Evolutionary conservation across 2,113 vertebrate genomes (phyloP).

Genomic region (Chunga burmeisteri): DNA sequence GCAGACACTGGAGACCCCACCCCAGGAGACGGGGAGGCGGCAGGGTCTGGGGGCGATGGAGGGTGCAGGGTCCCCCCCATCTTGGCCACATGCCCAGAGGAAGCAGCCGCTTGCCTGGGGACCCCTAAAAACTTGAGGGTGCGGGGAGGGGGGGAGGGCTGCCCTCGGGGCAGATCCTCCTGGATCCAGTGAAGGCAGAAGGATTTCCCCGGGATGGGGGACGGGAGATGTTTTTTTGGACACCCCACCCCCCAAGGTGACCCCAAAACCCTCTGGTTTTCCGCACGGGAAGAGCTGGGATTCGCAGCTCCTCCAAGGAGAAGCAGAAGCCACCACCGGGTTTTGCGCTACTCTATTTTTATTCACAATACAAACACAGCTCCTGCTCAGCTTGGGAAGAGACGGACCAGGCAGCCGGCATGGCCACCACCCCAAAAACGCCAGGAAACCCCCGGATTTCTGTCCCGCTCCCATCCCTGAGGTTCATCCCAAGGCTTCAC

Average conservation of each 20-base stretch:
- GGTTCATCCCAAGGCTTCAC: not conserved
- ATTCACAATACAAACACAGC: slow-evolving; percentile 25
- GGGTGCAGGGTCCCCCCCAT: no score
- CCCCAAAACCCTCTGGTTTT: not conserved
- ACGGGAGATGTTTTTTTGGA: no score
- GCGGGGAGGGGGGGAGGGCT: no score
- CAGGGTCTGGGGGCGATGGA: no score
- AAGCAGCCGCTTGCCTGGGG: not conserved
- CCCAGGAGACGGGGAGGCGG: no score
- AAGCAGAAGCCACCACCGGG: not conserved
- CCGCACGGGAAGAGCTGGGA: not conserved
- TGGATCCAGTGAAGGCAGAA: not conserved
- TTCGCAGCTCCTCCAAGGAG: not conserved
- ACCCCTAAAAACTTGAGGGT: not conserved
- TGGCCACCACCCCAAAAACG: not conserved
- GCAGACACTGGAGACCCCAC: no score
- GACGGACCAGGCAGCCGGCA: not conserved
- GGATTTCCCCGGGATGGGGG: no score
- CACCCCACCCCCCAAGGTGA: not conserved
- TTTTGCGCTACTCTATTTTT: not conserved
- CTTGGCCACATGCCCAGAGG: not conserved
- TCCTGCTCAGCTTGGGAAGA: not conserved
- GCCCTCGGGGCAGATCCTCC: not conserved
- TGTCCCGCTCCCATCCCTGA: not conserved
- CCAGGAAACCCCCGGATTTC: not conserved